Evolutionary conservation across 2,797 vertebrate genomes (phyloP), one percentile per base, ranked within the genome.

Genomic region (Clarias platycephalus): DNA sequence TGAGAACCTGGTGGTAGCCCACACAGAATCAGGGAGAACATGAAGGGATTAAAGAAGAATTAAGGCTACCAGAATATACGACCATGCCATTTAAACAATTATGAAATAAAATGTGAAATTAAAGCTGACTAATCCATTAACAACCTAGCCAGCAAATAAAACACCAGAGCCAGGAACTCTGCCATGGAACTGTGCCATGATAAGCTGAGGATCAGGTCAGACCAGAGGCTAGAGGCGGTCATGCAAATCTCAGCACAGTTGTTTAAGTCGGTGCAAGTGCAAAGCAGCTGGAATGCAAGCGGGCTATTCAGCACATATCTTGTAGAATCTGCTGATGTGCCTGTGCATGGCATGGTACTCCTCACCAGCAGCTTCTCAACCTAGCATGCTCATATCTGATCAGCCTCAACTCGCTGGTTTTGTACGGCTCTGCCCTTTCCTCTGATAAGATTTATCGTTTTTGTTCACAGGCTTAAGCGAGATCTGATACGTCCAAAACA

Each of bases 211-310:
- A 81, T 81, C 64, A 57, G 66, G 20, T 81, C 49, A 26, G 13
- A 57, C 67, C 70, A 66, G 44, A 37, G 28, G 28, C 74, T 18
- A 12, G 18, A 75, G 22, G 26, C 18, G 58, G 15, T 75, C 68
- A 84, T 80, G 83, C 83, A 84, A 84, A 84, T 84, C 77, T 60
- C 76, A 80, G 57, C 55, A 44, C 44, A 20, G 83, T 55, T 64
- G 67, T 63, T 63, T 44, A 71, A 71, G 67, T 16, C 3, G 57
- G 75, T 16, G 60, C 20, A 57, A 81, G 81, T 81, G 20, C 68
- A 81, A 75, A 60, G 74, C 63, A 40, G 49, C 6, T 16, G 37
- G 53, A 84, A 78, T 26, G 71, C 26, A 67, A 53, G 40, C 20
- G 12, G 49, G 31, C 40, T 71, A 58, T 63, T 72, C 55, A 20